Conservation (phyloP, 2,888 invertebrate species). For the Sarcophaga rosellei region DNA sequence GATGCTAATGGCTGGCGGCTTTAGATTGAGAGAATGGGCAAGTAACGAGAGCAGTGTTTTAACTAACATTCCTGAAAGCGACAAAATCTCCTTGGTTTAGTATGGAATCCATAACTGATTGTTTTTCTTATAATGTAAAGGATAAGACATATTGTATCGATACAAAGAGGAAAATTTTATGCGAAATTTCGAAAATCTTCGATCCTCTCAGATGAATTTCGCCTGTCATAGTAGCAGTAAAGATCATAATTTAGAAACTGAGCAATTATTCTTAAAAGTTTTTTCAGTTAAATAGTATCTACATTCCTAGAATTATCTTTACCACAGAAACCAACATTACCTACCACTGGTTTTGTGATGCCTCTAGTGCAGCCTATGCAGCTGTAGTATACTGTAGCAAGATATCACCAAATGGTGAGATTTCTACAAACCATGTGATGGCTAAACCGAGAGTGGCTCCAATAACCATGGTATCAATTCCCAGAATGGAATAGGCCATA, state of each 20-base stretch:
- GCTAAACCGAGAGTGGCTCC: constrained; percentile 39
- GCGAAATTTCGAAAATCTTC: constrained; percentile 52
- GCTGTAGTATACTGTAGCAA: constrained; percentile 41
- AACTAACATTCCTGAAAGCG: background rate
- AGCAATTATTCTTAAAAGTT: constrained; percentile 3
- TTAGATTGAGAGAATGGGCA: constrained; percentile 12
- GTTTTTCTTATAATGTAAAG: constrained; percentile 28
- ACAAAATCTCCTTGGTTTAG: constrained; percentile 22
- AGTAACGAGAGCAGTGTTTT: background rate
- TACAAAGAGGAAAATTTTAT: constrained; percentile 35
- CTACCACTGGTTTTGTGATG: constrained; percentile 40
- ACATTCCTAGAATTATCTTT: no score
- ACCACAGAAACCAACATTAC: constrained; percentile 6
- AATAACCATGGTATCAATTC: background rate
- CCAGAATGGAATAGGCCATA: background rate
- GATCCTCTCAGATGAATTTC: constrained; percentile 37
- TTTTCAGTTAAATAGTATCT: constrained; percentile 5
- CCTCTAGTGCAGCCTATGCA: constrained; percentile 37
- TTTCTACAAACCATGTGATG: constrained; percentile 39
- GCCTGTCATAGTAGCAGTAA: constrained; percentile 27
- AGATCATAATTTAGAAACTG: constrained; percentile 36
- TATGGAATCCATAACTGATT: constrained; percentile 11
- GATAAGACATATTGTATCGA: background rate
- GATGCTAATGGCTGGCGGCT: constrained; percentile 17
- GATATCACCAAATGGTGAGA: constrained; percentile 11